Conservation (phyloP, 37 sponge, comb jelly and placozoan genomes). For the Amphimedon queenslandica region DNA sequence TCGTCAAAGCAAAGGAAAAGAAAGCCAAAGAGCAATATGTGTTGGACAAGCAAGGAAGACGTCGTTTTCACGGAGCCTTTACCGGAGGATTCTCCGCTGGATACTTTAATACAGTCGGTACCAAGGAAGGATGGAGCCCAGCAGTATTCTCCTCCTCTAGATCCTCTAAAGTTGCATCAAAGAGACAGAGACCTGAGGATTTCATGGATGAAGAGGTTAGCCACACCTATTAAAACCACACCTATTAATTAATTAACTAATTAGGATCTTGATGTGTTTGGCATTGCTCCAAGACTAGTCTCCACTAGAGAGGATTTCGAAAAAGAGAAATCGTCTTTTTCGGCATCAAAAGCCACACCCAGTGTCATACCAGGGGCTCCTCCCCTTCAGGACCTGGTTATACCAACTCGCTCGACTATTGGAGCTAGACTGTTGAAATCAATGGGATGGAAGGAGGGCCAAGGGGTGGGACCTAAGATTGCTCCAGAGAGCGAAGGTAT, state of each 20-base stretch:
- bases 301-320: slow-evolving; percentile 52
- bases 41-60: slow-evolving; percentile 73
- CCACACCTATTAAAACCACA: not conserved
- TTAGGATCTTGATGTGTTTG: slow-evolving; percentile 76
- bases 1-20: slow-evolving; percentile 39
- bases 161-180: slow-evolving; percentile 21
- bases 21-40: slow-evolving; percentile 67
- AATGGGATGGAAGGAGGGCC: slow-evolving; percentile 96
- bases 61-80: slow-evolving; percentile 98
- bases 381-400: slow-evolving; percentile 51
- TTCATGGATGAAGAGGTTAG: slow-evolving; percentile 95
- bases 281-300: slow-evolving; percentile 84
- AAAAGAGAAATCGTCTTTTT: not conserved
- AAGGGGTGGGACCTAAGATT: slow-evolving; percentile 86
- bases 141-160: slow-evolving; percentile 78
- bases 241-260: not conserved
- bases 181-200: slow-evolving; percentile 71
- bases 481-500: not conserved
- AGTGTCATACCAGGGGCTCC: slow-evolving; percentile 55
- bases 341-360: not conserved
- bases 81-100: slow-evolving; percentile 99
- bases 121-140: slow-evolving; percentile 94
- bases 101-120: slow-evolving; percentile 93
- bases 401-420: slow-evolving; percentile 57
- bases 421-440: slow-evolving; percentile 69